Conservation (phyloP, 2,888 invertebrate genomes). For the Eupithecia exiguata region DNA sequence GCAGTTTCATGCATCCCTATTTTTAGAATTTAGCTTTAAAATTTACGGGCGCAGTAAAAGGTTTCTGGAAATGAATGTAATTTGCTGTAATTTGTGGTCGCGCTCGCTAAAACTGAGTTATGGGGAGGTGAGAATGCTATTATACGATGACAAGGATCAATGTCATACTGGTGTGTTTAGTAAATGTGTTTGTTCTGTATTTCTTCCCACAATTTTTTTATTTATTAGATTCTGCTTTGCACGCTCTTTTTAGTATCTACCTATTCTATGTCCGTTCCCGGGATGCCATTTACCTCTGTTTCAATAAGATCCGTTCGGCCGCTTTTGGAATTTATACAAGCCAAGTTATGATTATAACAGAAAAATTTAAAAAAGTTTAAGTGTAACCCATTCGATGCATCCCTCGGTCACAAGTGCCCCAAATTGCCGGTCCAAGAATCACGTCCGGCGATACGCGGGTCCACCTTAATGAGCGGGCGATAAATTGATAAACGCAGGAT, state of each 20-base stretch:
- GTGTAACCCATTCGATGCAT: not conserved
- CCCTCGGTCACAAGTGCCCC: not conserved
- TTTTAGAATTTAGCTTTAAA: slow-evolving; percentile 19
- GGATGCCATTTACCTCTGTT: no score
- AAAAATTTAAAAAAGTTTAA: not conserved
- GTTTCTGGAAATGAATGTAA: slow-evolving; percentile 17
- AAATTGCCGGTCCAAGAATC: not conserved
- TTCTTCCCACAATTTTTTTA: no score
- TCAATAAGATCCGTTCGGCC: no score
- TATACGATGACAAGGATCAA: not conserved
- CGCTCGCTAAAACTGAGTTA: not conserved
- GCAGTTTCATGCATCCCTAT: slow-evolving; percentile 33
- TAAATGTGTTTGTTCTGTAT: not conserved
- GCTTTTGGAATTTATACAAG: no score
- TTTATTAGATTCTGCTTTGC: no score
- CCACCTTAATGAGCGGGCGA: not conserved
- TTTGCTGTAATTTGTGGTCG: slow-evolving; percentile 15
- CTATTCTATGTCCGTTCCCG: no score
- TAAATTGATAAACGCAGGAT: slow-evolving; percentile 3
- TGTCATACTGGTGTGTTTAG: not conserved
- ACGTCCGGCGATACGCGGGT: slow-evolving; percentile 2
- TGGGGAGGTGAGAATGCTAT: not conserved
- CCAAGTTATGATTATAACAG: no score
- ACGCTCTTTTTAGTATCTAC: no score
- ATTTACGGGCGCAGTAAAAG: slow-evolving; percentile 21